These are phyloP conservation scores for Lepisosteus osseus DNA, from an alignment of 2,113 vertebrate species.

Conservation along the genomic window DNA sequence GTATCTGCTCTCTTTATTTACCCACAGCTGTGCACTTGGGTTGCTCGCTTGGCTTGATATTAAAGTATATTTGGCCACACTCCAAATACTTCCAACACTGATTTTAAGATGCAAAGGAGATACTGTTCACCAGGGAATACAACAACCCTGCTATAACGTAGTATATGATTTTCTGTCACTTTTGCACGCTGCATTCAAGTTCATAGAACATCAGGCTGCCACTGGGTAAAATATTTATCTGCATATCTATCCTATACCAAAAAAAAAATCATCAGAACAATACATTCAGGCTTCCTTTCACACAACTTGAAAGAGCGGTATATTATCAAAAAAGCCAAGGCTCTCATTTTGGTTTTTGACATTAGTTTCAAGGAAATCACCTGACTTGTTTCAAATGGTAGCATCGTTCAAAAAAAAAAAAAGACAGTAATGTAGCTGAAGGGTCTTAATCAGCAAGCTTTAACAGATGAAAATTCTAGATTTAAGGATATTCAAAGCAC, in stretches of 20 bases:
- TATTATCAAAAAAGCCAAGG: background rate
- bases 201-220: background rate
- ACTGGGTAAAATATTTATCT: slow-evolving; percentile 1
- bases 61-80: slow-evolving; percentile 58
- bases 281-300: background rate
- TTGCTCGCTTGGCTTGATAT: slow-evolving; percentile 63
- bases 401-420: too few species aligned
- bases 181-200: background rate
- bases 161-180: slow-evolving; percentile 2
- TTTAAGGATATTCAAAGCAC: too few species aligned
- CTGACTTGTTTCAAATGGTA: too few species aligned
- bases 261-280: background rate
- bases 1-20: slow-evolving; percentile 49
- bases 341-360: background rate
- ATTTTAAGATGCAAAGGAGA: slow-evolving; percentile 9
- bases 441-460: too few species aligned
- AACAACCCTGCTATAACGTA: slow-evolving; percentile 15
- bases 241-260: background rate
- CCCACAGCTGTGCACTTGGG: slow-evolving; percentile 63
- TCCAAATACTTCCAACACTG: slow-evolving; percentile 58
- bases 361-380: too few species aligned
- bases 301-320: background rate
- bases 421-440: too few species aligned
- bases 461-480: too few species aligned
- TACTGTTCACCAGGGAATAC: background rate